Evolutionary conservation across 1,140 invertebrate species (phyloP).

Genomic region (Schmidtea mediterranea): DNA sequence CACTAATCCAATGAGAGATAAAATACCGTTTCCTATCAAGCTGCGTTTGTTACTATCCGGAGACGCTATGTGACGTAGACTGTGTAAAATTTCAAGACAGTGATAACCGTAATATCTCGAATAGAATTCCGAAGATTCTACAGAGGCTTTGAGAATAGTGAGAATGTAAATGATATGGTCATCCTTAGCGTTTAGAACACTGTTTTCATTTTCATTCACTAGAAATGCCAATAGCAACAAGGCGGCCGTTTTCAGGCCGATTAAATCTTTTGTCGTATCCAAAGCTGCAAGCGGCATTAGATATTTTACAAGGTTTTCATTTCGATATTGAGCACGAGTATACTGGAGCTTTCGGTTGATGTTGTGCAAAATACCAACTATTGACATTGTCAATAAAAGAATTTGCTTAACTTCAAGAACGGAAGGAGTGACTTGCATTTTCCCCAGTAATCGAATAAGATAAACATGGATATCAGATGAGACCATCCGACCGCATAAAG

Average conservation of each 20-base stretch:
- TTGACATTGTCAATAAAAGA: too few species aligned
- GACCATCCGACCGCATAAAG: too few species aligned
- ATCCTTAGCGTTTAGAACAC: background rate
- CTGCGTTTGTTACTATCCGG: background rate
- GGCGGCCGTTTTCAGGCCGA: background rate
- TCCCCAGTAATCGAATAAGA: too few species aligned
- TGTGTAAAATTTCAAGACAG: background rate
- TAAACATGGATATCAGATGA: too few species aligned
- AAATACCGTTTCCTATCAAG: background rate
- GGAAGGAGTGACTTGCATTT: too few species aligned
- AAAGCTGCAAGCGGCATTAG: background rate
- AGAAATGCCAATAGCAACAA: constrained; percentile 1
- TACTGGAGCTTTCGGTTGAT: background rate
- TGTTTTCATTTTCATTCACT: constrained; percentile 2
- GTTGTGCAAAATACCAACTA: constrained; percentile 3
- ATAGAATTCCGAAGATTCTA: background rate
- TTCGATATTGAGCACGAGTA: background rate
- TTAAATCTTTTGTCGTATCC: background rate
- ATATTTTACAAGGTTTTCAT: background rate
- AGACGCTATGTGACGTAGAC: background rate
- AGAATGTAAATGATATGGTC: background rate
- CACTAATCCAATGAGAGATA: background rate
- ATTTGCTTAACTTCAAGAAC: too few species aligned
- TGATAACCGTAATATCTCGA: constrained; percentile 3
- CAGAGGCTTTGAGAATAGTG: background rate